These are phyloP conservation scores for Pelecanus crispus DNA, from an alignment of 2,113 vertebrate genomes.

Conservation along the genomic window DNA sequence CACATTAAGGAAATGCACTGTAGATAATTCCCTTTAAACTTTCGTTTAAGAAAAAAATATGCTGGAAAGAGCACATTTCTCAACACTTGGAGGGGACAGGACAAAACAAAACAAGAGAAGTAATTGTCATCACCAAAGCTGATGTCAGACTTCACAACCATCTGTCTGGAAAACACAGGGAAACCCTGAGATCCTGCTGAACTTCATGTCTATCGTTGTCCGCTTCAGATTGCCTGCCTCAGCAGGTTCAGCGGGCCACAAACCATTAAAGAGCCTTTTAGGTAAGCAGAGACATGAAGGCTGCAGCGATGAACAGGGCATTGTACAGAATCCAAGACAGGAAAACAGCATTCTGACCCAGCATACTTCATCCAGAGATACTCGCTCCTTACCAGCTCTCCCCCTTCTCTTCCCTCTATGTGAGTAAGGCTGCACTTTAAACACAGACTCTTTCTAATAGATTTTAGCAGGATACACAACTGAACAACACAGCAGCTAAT, in stretches of 20 bases:
- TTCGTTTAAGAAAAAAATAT: neutral
- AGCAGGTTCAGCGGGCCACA: neutral
- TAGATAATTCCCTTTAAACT: neutral
- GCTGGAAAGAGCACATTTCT: constrained; percentile 1
- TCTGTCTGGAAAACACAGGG: neutral
- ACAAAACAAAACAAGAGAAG: neutral
- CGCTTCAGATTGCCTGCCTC: neutral
- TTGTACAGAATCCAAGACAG: neutral
- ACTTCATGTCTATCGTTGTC: neutral
- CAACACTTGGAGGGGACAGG: neutral
- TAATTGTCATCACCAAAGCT: neutral
- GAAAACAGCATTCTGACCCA: neutral
- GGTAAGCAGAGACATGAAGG: neutral
- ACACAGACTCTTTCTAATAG: neutral
- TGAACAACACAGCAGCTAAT: neutral
- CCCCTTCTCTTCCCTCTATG: neutral
- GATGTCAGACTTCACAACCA: neutral
- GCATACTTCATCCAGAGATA: neutral
- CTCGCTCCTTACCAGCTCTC: neutral
- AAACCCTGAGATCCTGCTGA: neutral
- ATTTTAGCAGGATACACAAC: neutral
- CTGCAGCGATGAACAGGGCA: neutral
- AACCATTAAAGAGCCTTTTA: neutral
- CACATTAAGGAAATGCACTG: neutral
- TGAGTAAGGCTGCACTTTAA: neutral